phyloP scores from a whole-genome alignment of 2,888 invertebrate species.

The Drosophila rellima region DNA sequence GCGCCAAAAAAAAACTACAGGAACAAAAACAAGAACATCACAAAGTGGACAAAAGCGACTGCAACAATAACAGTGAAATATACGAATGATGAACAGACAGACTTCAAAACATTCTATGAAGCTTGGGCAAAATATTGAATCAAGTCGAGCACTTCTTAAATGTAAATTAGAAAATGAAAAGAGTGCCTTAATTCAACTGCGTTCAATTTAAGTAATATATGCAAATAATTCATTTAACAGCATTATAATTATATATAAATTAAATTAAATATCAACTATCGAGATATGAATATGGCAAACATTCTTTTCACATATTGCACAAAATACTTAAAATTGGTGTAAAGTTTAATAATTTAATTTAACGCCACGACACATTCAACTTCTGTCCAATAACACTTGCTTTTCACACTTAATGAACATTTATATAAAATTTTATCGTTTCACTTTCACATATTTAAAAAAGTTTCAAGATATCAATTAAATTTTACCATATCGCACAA shows the following conservation, averaged over 20 bases:
- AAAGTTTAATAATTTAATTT: conserved; percentile 5
- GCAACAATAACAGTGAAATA: conserved; percentile 34
- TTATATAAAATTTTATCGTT: conserved; percentile 8
- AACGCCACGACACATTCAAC: neutral
- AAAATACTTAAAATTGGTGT: neutral
- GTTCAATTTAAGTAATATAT: neutral
- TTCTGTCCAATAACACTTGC: neutral
- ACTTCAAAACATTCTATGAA: neutral
- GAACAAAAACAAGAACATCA: conserved; percentile 14
- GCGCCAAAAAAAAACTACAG: conserved; percentile 42
- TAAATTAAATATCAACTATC: neutral
- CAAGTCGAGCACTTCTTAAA: no score
- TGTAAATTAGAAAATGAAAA: no score
- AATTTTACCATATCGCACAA: conserved; percentile 10
- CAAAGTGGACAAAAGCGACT: conserved; percentile 14
- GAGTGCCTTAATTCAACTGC: no score
- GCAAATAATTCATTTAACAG: no score
- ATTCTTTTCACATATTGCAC: neutral
- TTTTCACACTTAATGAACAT: conserved; percentile 8
- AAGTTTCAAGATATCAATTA: conserved; percentile 1
- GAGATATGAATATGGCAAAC: neutral
- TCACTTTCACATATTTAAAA: conserved; percentile 7
- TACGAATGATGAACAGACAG: conserved; percentile 7
- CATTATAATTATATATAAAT: neutral
- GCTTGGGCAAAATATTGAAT: neutral